Base-by-base conservation (phyloP, 1,140 invertebrate species). In the Euwallacea fornicatus region DNA sequence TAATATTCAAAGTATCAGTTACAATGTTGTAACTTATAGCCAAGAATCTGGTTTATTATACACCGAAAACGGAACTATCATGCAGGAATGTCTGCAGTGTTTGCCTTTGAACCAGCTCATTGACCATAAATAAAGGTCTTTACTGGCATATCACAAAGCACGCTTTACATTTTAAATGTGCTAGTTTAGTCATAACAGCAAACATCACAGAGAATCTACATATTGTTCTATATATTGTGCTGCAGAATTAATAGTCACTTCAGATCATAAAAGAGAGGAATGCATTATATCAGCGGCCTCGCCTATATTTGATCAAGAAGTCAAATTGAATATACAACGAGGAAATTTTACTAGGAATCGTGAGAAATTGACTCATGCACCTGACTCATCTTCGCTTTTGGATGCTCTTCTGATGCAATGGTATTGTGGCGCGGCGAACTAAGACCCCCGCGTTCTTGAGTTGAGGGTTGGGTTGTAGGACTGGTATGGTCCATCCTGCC, bases 71-170 rank as follows among this genome's bases (percentile, higher is more conserved):
- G 62, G 62, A 65, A 50, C 50, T 65, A 53, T 33, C 13, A 10
- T 65, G 62, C 42, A 21, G 62, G 41, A 13, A 47, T 33, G 46
- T 65, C 53, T 50, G 11, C 21, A 16, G 10, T 54, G 15, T 65
- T 33, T 54, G 16, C 21, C 43, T 9, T 33, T 33, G 33, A 65
- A 47, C 33, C 46, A 50, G 43, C 62, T 65, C 44, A 65, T 33
- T 16, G 46, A 21, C 62, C 53, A 53, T 42, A 65, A 65, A 65
- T 65, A 65, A 65, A 53, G 61, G 44, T 50, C 61, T 13, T 42
- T 15, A 56, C 11, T 13, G 8, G 9, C 54, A 56, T 56, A n/a
- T 56, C 54, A 56, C 54, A 15, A 56, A 56, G 16, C 11, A 16
- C 7, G 16, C 54, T 56, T n/a, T 56, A 56, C 54, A 56, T 56